phyloP scores from a whole-genome alignment of 2,888 invertebrate genomes.

The Melitaea athalia region DNA sequence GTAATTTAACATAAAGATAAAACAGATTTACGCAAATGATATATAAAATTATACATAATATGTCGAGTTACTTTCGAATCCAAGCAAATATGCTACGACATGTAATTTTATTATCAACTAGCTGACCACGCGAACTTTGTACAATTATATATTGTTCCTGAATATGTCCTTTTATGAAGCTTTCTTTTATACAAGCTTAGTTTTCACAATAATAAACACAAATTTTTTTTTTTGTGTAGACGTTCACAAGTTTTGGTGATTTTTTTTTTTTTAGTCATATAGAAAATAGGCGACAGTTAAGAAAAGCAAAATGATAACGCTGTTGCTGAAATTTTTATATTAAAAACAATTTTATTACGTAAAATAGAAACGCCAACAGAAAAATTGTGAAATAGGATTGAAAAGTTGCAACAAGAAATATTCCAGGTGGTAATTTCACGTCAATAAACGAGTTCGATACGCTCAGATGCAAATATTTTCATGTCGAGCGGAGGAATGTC shows the following conservation, averaged over 20 bases:
- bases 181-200: no score
- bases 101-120: no score
- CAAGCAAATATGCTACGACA: no score
- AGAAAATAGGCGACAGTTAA: no score
- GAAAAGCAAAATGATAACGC: not conserved
- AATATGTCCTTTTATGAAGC: no score
- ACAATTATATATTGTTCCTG: no score
- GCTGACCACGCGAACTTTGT: no score
- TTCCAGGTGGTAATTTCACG: not conserved
- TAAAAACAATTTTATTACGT: not conserved
- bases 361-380: not conserved
- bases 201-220: no score
- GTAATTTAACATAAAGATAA: not conserved
- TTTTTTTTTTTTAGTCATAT: no score
- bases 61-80: no score
- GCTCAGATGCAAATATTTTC: constrained; percentile 19
- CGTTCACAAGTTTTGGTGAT: no score
- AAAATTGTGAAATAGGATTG: constrained; percentile 4
- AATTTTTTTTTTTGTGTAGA: no score
- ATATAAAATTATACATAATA: not conserved
- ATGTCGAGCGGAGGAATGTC: constrained; percentile 10
- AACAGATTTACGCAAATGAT: not conserved
- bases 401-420: not conserved
- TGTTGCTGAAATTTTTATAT: not conserved
- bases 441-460: not conserved